Conservation (phyloP, 2,797 vertebrate species). For the Sebastes trivittatus region DNA sequence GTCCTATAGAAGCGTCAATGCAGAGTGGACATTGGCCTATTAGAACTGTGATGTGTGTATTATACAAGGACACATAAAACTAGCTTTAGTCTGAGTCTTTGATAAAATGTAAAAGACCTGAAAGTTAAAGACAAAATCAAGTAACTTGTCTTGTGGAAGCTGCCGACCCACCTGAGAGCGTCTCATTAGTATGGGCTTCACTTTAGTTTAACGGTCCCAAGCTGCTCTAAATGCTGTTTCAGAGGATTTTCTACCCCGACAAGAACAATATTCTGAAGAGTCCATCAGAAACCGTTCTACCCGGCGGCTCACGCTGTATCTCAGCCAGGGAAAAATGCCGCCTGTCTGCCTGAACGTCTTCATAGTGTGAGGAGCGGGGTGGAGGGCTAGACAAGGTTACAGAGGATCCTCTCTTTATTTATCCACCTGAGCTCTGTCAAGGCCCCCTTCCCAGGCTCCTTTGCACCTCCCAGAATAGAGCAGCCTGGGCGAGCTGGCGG, state of each 20-base stretch:
- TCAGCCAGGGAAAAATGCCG: neutral
- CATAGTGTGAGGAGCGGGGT: neutral
- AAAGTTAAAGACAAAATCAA: neutral
- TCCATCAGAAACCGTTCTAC: neutral
- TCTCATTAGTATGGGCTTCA: constrained; percentile 2
- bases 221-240: constrained; percentile 3
- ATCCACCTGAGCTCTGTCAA: constrained; percentile 63
- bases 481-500: constrained; percentile 45
- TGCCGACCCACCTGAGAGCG: neutral
- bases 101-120: neutral
- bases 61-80: neutral
- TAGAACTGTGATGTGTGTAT: neutral
- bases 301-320: constrained; percentile 2
- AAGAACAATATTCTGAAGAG: constrained; percentile 26
- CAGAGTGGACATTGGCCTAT: neutral
- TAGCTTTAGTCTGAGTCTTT: neutral
- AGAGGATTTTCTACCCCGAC: constrained; percentile 29
- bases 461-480: constrained; percentile 76
- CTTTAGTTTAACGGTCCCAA: neutral
- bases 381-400: constrained; percentile 44
- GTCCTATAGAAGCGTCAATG: neutral
- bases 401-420: constrained; percentile 51
- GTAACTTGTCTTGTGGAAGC: neutral
- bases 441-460: constrained; percentile 39
- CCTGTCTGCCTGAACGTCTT: constrained; percentile 20